Conservation (phyloP, 2,797 vertebrate genomes). For the Sebastes matsubarae region DNA sequence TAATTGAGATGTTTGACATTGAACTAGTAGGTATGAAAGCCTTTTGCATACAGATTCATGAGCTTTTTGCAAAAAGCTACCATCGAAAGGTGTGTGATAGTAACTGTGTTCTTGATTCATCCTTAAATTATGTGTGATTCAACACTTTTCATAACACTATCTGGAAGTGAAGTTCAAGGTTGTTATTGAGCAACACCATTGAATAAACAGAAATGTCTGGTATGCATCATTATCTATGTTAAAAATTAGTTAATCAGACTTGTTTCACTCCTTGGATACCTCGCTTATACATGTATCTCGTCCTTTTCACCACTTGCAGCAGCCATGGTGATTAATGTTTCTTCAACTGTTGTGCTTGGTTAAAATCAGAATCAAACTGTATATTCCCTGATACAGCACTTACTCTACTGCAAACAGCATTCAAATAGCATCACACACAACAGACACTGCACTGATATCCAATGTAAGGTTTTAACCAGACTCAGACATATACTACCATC, state of each 20-base stretch:
- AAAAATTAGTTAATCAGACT: neutral
- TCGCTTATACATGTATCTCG: neutral
- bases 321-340: neutral
- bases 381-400: neutral
- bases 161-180: neutral
- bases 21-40: neutral
- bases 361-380: neutral
- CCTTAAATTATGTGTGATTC: neutral
- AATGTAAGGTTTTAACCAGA: slow-evolving; percentile 12
- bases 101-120: neutral
- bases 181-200: neutral
- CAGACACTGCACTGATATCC: slow-evolving; percentile 2
- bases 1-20: neutral
- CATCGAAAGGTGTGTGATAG: neutral
- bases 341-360: neutral
- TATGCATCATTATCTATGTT: neutral
- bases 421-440: neutral
- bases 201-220: neutral
- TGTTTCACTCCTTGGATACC: neutral
- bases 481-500: slow-evolving; percentile 12
- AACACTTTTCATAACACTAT: neutral
- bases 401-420: neutral
- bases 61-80: slow-evolving; percentile 1
- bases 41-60: neutral
- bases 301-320: neutral